Conservation (phyloP, 1,140 invertebrate genomes). For the Nasonia longicornis region DNA sequence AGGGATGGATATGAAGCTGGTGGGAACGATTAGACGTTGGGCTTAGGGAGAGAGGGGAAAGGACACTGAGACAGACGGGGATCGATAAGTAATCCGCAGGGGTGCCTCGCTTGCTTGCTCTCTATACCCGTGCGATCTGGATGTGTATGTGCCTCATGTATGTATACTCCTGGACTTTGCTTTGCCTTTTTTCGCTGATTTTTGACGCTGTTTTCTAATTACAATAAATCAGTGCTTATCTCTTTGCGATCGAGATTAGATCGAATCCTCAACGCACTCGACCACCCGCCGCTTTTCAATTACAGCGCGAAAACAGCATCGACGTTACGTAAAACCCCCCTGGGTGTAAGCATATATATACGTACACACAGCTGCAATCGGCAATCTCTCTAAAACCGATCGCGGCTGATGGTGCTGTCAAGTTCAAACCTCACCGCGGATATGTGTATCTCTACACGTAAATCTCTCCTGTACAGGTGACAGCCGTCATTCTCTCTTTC, state of each 20-base stretch:
- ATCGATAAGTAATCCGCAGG: conserved; percentile 20
- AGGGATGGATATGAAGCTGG: conserved; percentile 12
- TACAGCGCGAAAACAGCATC: no score
- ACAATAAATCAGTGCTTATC: no score
- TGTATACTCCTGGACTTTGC: not conserved
- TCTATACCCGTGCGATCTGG: no score
- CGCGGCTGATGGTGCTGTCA: not conserved
- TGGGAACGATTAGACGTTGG: not conserved
- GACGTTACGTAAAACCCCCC: no score
- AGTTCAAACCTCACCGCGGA: not conserved
- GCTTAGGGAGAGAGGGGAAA: not conserved
- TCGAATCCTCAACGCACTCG: no score
- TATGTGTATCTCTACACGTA: not conserved
- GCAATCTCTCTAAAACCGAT: not conserved
- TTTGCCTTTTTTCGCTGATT: not conserved
- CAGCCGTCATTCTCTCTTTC: no score
- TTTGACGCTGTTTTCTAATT: not conserved
- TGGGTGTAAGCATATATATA: not conserved
- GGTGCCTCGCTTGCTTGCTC: no score
- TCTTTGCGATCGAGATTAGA: no score
- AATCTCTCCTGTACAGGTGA: no score
- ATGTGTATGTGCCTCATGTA: no score
- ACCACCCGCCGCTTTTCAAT: no score
- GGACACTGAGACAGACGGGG: not conserved
- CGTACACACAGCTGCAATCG: not conserved